phyloP scores from a whole-genome alignment of 2,888 invertebrate species.

The Epinotia nisella region DNA sequence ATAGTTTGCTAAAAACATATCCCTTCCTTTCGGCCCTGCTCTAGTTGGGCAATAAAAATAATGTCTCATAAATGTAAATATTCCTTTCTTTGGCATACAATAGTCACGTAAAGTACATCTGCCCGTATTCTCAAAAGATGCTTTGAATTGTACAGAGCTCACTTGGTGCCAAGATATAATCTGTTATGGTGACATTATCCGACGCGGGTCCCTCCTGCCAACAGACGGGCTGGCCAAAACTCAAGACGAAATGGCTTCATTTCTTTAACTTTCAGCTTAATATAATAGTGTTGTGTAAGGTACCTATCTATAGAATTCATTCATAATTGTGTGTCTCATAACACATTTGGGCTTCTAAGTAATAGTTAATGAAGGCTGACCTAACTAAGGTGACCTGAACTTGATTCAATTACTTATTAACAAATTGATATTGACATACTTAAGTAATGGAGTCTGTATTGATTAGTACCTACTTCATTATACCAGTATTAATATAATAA shows the following conservation, averaged over 20 bases:
- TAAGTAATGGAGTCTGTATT: no score
- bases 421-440: no score
- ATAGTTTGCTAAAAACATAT: no score
- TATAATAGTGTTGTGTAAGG: no score
- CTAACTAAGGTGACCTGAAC: neutral
- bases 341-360: no score
- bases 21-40: no score
- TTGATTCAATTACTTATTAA: no score
- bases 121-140: slow-evolving; percentile 59
- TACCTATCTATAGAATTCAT: no score
- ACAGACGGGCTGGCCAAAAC: slow-evolving; percentile 71
- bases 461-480: no score
- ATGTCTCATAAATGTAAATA: slow-evolving; percentile 35
- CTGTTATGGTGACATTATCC: slow-evolving; percentile 83
- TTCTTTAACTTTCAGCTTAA: slow-evolving; percentile 60
- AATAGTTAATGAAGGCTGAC: neutral
- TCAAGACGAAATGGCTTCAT: slow-evolving; percentile 64
- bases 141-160: slow-evolving; percentile 65
- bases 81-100: slow-evolving; percentile 51
- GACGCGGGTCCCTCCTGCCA: slow-evolving; percentile 69
- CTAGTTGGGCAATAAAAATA: neutral
- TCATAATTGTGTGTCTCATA: no score
- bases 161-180: slow-evolving; percentile 80
- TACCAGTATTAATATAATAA: neutral
- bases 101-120: slow-evolving; percentile 59